A percentile compares a stretch with the other conserved stretches of the same genome.
phyloP scores from a whole-genome alignment of 2,888 invertebrate genomes.

The Synergus itoensis region DNA sequence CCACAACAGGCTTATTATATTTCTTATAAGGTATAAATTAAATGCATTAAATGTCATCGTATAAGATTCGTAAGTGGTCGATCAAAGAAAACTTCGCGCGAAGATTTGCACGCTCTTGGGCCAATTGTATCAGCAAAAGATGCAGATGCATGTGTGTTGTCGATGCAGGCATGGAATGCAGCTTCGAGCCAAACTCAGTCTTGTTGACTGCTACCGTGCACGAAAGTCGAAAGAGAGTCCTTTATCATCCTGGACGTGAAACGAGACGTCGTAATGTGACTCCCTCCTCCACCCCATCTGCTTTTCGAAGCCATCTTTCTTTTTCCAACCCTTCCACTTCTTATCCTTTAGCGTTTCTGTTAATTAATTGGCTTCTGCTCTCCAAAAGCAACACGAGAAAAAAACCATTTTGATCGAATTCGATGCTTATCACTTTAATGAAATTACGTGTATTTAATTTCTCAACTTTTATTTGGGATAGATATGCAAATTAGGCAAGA shows the following conservation, averaged over 20 bases:
- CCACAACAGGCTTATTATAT: too few relatives aligned
- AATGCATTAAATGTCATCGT: constrained; percentile 13
- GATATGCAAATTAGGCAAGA: neutral
- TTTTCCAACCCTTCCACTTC: neutral
- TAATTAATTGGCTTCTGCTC: constrained; percentile 31
- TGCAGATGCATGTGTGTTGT: constrained; percentile 17
- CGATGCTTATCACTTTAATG: constrained; percentile 33
- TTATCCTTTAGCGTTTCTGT: constrained; percentile 19
- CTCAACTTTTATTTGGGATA: constrained; percentile 8
- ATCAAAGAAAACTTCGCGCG: constrained; percentile 21
- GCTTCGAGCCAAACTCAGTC: constrained; percentile 58
- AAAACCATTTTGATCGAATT: constrained; percentile 14
- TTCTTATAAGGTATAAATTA: neutral
- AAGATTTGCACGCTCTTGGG: constrained; percentile 24
- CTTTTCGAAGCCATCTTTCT: constrained; percentile 27
- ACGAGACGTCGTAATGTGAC: constrained; percentile 54
- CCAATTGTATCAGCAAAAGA: constrained; percentile 21
- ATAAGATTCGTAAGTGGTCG: constrained; percentile 8
- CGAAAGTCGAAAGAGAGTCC: constrained; percentile 34
- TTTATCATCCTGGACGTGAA: constrained; percentile 54
- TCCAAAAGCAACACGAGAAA: neutral
- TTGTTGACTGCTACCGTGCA: constrained; percentile 45
- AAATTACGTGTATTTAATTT: constrained; percentile 30
- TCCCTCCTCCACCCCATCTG: constrained; percentile 5
- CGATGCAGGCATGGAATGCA: constrained; percentile 57